Percentiles rank a stretch among this genome's conserved stretches.
These are phyloP conservation scores for Rhipidura dahli DNA, from an alignment of 2,113 vertebrate species.

Conservation along the genomic window DNA sequence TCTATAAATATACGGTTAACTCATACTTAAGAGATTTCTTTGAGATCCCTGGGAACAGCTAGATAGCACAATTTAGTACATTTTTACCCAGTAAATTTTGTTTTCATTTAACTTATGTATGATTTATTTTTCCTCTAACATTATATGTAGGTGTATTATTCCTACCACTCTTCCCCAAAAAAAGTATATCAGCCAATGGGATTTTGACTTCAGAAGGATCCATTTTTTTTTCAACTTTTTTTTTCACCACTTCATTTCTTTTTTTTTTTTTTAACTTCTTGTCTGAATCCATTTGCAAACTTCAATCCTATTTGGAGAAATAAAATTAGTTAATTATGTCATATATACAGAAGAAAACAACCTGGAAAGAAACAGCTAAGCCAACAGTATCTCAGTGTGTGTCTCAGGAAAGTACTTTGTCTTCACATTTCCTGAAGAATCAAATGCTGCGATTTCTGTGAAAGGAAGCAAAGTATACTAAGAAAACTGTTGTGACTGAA, in stretches of 20 bases:
- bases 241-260: neutral
- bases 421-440: constrained; percentile 31
- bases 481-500: neutral
- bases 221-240: neutral
- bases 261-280: neutral
- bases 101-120: neutral
- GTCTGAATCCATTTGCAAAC: neutral
- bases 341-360: neutral
- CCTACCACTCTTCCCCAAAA: neutral
- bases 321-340: neutral
- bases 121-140: neutral
- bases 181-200: neutral
- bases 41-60: neutral
- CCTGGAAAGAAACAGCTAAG: neutral
- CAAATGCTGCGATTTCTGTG: neutral
- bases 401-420: constrained; percentile 22
- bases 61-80: neutral
- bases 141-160: neutral
- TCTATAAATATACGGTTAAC: neutral
- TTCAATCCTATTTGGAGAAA: neutral
- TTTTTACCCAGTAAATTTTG: neutral
- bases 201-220: neutral
- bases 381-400: neutral
- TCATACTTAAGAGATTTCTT: neutral
- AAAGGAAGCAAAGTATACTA: neutral